A percentile compares a stretch with the other conserved stretches of the same genome.
Conservation (phyloP, 2,888 invertebrate genomes). For the Eupithecia pulchellata region DNA sequence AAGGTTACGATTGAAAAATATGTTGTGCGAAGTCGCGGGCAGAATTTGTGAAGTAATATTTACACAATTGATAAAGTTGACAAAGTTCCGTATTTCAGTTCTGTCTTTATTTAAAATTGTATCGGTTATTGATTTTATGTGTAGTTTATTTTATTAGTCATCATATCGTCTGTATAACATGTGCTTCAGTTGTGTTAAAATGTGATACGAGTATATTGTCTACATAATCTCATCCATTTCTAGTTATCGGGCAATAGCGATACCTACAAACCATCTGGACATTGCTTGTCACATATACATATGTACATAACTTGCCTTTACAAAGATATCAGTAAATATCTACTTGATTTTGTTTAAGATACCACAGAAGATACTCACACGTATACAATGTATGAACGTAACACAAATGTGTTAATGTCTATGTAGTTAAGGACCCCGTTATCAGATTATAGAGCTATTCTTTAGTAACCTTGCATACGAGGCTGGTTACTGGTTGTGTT, state of each 20-base stretch:
- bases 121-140: conserved; percentile 5
- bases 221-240: background rate
- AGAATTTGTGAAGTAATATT: conserved; percentile 13
- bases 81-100: background rate
- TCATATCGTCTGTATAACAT: background rate
- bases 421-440: conserved; percentile 14
- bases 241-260: background rate
- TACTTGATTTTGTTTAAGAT: conserved; percentile 4
- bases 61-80: conserved; percentile 1
- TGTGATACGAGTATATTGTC: background rate
- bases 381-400: too few relatives aligned
- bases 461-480: conserved; percentile 6
- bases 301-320: background rate
- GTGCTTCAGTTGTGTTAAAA: background rate
- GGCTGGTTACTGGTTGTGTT: conserved; percentile 18
- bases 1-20: too few relatives aligned
- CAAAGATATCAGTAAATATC: background rate
- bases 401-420: background rate
- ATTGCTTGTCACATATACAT: background rate
- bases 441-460: conserved; percentile 13
- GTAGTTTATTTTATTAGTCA: background rate
- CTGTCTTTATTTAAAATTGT: conserved; percentile 1
- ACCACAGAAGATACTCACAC: background rate
- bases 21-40: too few relatives aligned
- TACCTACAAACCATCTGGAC: background rate